Evolutionary conservation across 92 coral and sea anemone species (phyloP), one percentile per base, ranked within the genome.

Genomic region (Blastomussa wellsi): DNA sequence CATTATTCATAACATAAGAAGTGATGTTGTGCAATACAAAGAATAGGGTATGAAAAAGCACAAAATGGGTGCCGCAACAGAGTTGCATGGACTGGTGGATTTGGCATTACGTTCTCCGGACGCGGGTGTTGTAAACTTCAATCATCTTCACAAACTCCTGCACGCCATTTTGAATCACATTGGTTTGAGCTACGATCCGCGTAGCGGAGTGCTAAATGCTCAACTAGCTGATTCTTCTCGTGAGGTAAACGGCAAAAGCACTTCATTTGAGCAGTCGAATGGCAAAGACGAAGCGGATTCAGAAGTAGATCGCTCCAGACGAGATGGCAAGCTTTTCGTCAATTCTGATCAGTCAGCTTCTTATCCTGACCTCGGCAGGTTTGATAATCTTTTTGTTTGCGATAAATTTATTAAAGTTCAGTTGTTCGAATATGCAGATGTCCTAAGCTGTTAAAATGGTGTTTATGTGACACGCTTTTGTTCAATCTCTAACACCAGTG

Each of bases 51-150:
- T 51, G 47, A 83, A 81, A n/a, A 42, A 39, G 31, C 28, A 49
- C 39, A 37, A n/a, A 57, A 96, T 96, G 98, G 98, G 97, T 39
- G 90, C 95, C 67, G 96, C 91, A 67, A 75, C 95, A 22, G 99
- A 94, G 84, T 72, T 90, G 29, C 99, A 92, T 47, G 81, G 86
- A 10, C 91, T 94, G 5, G 98, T 94, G 16, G 98, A 94, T 85
- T 75, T 92, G 31, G 95, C 98, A 16, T 69, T 94, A 65, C 86
- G 91, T 29, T 77, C 92, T 13, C 98, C 95, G 26, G 99, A 96
- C 29, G 92, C 88, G 16, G 99, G 99, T 49, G 92, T 96, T 22
- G 98, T 96, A 24, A 96, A 96, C 89, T 96, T 96, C 80, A 93
- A 96, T 67, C 92, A 93, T n/a, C 91, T 96, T 12, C 99, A 94